phyloP scores from a whole-genome alignment of 2,888 invertebrate genomes.

The Epicampocera succincta region DNA sequence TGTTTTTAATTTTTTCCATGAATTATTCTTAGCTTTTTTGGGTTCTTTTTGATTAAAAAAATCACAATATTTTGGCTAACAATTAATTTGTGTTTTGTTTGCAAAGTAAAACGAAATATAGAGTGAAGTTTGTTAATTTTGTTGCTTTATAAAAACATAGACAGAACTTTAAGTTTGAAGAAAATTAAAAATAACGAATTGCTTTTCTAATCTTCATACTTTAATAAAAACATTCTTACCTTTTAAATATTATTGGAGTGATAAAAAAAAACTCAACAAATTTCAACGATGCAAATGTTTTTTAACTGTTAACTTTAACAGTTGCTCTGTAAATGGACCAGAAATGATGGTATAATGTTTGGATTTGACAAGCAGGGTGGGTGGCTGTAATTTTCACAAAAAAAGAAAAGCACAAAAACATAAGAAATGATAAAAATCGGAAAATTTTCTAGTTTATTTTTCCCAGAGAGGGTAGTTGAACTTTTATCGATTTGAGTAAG shows the following conservation, averaged over 20 bases:
- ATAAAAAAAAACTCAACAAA: neutral
- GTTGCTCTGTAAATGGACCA: constrained; percentile 56
- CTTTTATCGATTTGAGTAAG: constrained; percentile 64
- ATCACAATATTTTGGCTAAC: too few relatives aligned
- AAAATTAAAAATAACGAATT: too few relatives aligned
- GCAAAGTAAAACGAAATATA: too few relatives aligned
- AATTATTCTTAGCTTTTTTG: too few relatives aligned
- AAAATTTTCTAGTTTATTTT: constrained; percentile 45
- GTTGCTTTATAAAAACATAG: too few relatives aligned
- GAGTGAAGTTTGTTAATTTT: too few relatives aligned
- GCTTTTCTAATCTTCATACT: too few relatives aligned
- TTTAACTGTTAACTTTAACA: constrained; percentile 38
- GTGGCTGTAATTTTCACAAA: constrained; percentile 29
- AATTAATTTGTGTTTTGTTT: too few relatives aligned
- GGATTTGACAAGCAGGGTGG: constrained; percentile 35
- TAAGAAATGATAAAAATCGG: constrained; percentile 49
- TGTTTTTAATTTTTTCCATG: too few relatives aligned
- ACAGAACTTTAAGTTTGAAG: too few relatives aligned
- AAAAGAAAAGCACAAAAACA: constrained; percentile 8
- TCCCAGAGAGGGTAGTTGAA: constrained; percentile 62
- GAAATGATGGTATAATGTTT: constrained; percentile 37
- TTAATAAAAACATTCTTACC: constrained; percentile 35
- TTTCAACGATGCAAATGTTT: constrained; percentile 25
- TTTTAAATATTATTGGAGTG: neutral
- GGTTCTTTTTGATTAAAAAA: too few relatives aligned